These are phyloP conservation scores for Oreohelix idahoensis DNA, from an alignment of 1,140 invertebrate species.

Conservation along the genomic window DNA sequence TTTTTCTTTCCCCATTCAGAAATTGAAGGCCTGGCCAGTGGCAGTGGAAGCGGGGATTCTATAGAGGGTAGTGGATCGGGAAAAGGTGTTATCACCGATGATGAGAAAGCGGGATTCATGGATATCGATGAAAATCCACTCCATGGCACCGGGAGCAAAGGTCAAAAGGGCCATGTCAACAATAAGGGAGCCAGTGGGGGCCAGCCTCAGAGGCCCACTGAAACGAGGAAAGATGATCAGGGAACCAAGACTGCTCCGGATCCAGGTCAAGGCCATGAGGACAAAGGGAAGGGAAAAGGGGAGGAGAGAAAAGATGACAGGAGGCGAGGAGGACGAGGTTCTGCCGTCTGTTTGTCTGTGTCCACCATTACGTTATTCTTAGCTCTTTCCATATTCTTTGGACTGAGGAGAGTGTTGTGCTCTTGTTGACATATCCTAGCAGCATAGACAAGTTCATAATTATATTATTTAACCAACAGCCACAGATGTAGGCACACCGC, in stretches of 20 bases:
- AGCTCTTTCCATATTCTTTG: not conserved
- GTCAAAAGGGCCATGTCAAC: not conserved
- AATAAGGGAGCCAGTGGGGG: not conserved
- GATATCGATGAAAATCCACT: constrained; percentile 12
- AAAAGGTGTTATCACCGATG: constrained; percentile 20
- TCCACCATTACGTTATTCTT: not conserved
- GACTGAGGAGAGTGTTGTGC: not conserved
- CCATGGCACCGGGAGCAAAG: not conserved
- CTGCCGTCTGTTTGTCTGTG: not conserved
- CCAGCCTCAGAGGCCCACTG: not conserved
- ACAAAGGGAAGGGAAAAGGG: not conserved
- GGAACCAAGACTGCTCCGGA: not conserved
- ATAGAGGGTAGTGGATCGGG: constrained; percentile 43
- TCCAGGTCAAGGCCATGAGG: not conserved
- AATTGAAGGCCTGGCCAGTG: constrained; percentile 47
- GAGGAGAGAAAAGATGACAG: not conserved
- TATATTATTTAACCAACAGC: no score
- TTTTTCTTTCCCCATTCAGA: constrained; percentile 39
- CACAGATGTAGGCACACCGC: no score
- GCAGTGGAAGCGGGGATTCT: constrained; percentile 46
- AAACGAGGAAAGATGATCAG: not conserved
- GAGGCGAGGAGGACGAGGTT: not conserved
- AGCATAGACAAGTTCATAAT: no score
- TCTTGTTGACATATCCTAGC: not conserved
- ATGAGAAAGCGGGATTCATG: not conserved